phyloP scores from a whole-genome alignment of 2,888 invertebrate species.

The Volucella inanis region DNA sequence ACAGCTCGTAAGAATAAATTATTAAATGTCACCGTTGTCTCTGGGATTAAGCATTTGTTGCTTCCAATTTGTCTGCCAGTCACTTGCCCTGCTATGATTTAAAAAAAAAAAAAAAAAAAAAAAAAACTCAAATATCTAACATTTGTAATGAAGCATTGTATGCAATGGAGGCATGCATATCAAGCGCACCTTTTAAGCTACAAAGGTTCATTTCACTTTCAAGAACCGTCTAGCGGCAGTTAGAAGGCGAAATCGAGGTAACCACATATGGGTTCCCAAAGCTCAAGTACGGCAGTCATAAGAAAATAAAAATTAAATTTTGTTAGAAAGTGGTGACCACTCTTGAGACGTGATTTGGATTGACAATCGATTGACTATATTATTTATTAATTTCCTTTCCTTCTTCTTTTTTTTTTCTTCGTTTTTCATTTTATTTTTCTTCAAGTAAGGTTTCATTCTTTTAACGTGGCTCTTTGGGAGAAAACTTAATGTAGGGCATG shows the following conservation, averaged over 20 bases:
- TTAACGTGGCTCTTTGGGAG: slow-evolving; percentile 43
- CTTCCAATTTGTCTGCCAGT: no score
- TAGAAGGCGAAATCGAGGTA: slow-evolving; percentile 11
- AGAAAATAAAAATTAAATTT: slow-evolving; percentile 38
- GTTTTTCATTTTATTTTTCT: no score
- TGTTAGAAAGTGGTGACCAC: slow-evolving; percentile 64
- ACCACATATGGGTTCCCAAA: not conserved
- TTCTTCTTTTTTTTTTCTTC: slow-evolving; percentile 22
- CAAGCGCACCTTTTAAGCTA: no score
- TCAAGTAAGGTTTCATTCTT: slow-evolving; percentile 26
- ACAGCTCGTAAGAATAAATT: no score
- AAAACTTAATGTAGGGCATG: slow-evolving; percentile 72
- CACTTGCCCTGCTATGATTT: no score
- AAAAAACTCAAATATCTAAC: no score
- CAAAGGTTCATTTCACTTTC: slow-evolving; percentile 36
- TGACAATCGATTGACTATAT: slow-evolving; percentile 49
- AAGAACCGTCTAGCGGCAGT: not conserved
- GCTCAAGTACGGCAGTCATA: not conserved
- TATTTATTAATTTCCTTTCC: slow-evolving; percentile 38
- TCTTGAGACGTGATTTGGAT: slow-evolving; percentile 57
- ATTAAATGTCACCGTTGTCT: no score
- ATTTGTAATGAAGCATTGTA: no score
- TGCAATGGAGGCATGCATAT: no score
- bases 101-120: no score
- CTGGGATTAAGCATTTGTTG: no score